These are phyloP conservation scores for Drosophila quinaria DNA, from an alignment of 2,888 invertebrate genomes.

Conservation along the genomic window DNA sequence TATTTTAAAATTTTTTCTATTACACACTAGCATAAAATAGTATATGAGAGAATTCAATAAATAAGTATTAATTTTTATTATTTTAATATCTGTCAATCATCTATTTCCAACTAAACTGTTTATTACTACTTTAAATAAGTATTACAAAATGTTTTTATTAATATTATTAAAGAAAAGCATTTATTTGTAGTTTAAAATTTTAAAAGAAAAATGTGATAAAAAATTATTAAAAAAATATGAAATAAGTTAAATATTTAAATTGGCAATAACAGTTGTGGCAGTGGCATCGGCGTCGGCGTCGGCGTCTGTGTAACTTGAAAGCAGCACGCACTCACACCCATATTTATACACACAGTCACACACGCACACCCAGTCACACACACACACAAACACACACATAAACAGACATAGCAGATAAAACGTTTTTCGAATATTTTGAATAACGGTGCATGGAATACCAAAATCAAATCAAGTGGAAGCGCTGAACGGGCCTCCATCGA, in stretches of 20 bases:
- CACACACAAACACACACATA: slow-evolving; percentile 2
- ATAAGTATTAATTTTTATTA: no score
- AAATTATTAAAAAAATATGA: neutral
- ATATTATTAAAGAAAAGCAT: neutral
- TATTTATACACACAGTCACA: slow-evolving; percentile 14
- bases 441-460: slow-evolving; percentile 81
- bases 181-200: neutral
- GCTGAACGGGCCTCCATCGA: slow-evolving; percentile 39
- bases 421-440: slow-evolving; percentile 82
- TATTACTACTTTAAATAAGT: no score
- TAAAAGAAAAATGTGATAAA: neutral
- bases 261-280: slow-evolving; percentile 17
- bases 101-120: neutral
- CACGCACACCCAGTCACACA: slow-evolving; percentile 8
- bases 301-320: slow-evolving; percentile 53
- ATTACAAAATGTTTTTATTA: neutral
- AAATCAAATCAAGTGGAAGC: slow-evolving; percentile 82
- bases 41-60: no score
- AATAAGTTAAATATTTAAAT: slow-evolving; percentile 16
- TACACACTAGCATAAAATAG: no score
- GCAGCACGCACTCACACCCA: slow-evolving; percentile 46
- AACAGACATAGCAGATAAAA: slow-evolving; percentile 53
- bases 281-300: slow-evolving; percentile 47
- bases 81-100: neutral
- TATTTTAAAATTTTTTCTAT: no score